A percentile compares a stretch with the other conserved stretches of the same genome.
Conservation (phyloP, 2,797 vertebrate species). For the Paramormyrops hopkinsi region DNA sequence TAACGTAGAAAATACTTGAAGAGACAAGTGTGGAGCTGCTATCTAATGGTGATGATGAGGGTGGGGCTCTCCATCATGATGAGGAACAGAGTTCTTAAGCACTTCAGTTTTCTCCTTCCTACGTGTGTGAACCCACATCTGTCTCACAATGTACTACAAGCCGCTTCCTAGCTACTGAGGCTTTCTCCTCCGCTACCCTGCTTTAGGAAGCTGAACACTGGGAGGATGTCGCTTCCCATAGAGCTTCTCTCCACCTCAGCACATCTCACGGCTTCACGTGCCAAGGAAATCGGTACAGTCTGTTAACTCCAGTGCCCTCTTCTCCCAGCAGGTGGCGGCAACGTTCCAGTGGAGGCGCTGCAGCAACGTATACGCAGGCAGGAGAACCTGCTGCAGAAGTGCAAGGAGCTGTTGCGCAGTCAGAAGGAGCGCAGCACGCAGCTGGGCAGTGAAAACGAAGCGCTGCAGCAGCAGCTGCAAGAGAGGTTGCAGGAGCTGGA, state of each 20-base stretch:
- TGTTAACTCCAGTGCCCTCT: slow-evolving; percentile 25
- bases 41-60: background rate
- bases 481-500: slow-evolving; percentile 92
- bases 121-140: background rate
- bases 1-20: background rate
- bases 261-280: background rate
- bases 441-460: slow-evolving; percentile 82
- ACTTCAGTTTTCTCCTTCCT: background rate
- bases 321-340: slow-evolving; percentile 59
- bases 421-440: slow-evolving; percentile 77
- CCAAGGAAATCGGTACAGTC: background rate
- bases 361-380: slow-evolving; percentile 80
- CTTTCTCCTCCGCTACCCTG: background rate
- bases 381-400: slow-evolving; percentile 83
- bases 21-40: background rate
- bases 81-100: background rate
- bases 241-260: background rate
- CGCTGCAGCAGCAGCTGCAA: slow-evolving; percentile 86
- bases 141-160: background rate
- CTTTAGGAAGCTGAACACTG: background rate
- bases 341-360: slow-evolving; percentile 61
- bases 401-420: slow-evolving; percentile 72
- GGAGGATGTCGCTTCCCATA: background rate
- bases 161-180: background rate
- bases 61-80: background rate